These are phyloP conservation scores for Aphelenchoides fujianensis DNA, from an alignment of 1,140 invertebrate genomes.

Conservation along the genomic window DNA sequence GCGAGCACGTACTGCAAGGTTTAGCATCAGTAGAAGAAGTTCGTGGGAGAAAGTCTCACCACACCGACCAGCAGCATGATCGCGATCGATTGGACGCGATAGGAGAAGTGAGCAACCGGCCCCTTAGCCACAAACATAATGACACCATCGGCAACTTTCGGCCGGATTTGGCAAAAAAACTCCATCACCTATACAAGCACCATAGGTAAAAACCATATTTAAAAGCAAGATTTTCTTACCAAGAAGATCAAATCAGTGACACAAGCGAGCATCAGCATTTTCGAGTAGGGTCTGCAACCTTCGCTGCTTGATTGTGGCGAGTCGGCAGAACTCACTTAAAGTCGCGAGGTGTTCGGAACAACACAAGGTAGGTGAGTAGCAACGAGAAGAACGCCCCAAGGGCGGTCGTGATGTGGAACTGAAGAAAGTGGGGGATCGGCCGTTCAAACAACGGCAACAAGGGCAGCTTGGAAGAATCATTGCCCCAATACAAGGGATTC, in stretches of 20 bases:
- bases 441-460: neutral
- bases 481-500: neutral
- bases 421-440: slow-evolving; percentile 1
- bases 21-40: too few relatives aligned
- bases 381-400: neutral
- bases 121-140: neutral
- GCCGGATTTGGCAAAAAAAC: too few relatives aligned
- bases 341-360: slow-evolving; percentile 1
- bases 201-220: neutral
- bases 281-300: neutral
- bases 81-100: neutral
- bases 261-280: neutral
- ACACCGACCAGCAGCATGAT: neutral
- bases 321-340: too few relatives aligned
- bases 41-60: too few relatives aligned
- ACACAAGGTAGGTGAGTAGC: neutral
- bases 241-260: neutral
- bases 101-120: neutral
- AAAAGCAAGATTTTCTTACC: neutral
- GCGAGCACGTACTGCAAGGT: neutral
- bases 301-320: too few relatives aligned
- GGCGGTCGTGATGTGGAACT: neutral
- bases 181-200: neutral
- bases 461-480: neutral
- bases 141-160: neutral